These are phyloP conservation scores for Pipa parva DNA, from an alignment of 2,113 vertebrate genomes.

Conservation along the genomic window DNA sequence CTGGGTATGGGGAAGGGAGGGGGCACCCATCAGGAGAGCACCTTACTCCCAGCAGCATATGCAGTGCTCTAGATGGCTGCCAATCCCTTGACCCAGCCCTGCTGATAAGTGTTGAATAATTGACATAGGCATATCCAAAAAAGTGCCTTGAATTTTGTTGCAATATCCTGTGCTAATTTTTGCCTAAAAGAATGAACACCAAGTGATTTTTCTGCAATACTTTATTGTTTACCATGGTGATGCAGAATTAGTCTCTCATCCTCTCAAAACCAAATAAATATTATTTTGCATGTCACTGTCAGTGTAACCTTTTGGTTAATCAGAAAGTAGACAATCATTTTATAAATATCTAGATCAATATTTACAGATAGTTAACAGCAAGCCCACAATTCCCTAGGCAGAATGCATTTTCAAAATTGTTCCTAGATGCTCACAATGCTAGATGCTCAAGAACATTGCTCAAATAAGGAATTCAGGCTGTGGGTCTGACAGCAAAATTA, in stretches of 20 bases:
- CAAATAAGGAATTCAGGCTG: background rate
- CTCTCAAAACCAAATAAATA: background rate
- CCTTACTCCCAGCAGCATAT: no score
- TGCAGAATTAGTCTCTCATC: background rate
- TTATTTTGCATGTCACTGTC: background rate
- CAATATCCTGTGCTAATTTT: no score
- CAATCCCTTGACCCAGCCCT: no score
- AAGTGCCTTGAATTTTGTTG: no score
- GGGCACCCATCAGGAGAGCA: no score
- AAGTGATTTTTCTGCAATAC: no score
- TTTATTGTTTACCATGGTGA: background rate
- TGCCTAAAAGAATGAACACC: no score
- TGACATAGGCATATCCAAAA: no score
- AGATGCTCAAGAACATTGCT: background rate
- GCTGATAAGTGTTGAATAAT: no score
- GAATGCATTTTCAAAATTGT: constrained; percentile 15
- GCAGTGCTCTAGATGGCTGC: no score
- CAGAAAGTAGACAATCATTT: constrained; percentile 4
- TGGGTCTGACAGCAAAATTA: constrained; percentile 20
- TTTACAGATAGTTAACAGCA: constrained; percentile 25
- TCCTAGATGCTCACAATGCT: background rate
- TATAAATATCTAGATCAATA: constrained; percentile 21
- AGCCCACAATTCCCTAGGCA: background rate
- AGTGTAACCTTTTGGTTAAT: constrained; percentile 3
- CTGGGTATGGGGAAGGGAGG: no score